phyloP scores from a whole-genome alignment of 2,888 invertebrate genomes.

The Sarcophaga caerulescens region DNA sequence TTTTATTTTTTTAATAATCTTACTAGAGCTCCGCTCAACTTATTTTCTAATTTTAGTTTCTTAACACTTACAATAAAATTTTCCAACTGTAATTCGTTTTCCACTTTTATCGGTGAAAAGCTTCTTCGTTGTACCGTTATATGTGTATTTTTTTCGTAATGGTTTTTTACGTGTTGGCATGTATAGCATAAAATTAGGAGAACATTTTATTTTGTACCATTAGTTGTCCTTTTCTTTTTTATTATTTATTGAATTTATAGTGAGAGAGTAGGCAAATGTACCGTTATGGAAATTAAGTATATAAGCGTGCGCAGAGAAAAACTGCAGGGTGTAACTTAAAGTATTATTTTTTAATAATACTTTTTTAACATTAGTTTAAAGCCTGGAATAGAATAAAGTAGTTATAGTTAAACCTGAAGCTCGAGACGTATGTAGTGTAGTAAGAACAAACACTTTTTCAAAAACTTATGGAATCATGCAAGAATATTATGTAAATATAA shows the following conservation, averaged over 20 bases:
- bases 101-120: conserved; percentile 70
- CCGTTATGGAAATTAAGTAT: conserved; percentile 1
- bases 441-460: no score
- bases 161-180: conserved; percentile 37
- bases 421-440: no score
- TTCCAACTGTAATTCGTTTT: conserved; percentile 78
- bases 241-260: neutral
- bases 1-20: conserved; percentile 39
- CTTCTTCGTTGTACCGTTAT: conserved; percentile 73
- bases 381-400: no score
- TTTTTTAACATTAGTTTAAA: no score
- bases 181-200: conserved; percentile 21
- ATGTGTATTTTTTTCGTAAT: conserved; percentile 39
- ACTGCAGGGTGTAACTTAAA: conserved; percentile 46
- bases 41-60: conserved; percentile 71
- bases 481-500: no score
- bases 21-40: conserved; percentile 61
- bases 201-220: neutral
- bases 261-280: conserved; percentile 2
- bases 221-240: conserved; percentile 50
- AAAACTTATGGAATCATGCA: no score
- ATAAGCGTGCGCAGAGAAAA: conserved; percentile 47
- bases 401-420: no score
- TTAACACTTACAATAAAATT: conserved; percentile 78
- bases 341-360: no score